Evolutionary conservation across 1,140 invertebrate species (phyloP), one percentile per base, ranked within the genome.

Genomic region (Polypedilum pembai): DNA sequence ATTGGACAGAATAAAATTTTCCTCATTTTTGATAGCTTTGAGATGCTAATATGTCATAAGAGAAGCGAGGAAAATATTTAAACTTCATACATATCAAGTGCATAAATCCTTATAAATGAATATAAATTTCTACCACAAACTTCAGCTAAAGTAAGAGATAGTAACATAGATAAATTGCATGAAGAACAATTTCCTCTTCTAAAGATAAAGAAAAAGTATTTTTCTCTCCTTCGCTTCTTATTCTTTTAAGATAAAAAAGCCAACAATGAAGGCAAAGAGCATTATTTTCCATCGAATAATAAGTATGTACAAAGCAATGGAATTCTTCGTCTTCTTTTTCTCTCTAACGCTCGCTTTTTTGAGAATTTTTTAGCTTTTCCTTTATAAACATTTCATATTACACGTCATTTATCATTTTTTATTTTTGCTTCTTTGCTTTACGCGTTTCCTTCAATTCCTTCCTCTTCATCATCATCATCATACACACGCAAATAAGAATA

Each of bases 331-430:
- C 15, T 56, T n/a, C 12, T 56, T 56, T n/a, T 33, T 33, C 2
- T 33, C 1, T 1, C 24, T 33, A 33, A 33, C 24, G 24, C 24
- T 33, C 24, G 24, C 24, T 33, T 33, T 33, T 33, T 33, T 33
- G 24, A 33, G 24, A 33, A 33, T 3, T 33, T 56, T 56, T 56
- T 56, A 56, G 45, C 45, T 56, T 33, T 33, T 56, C 20, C 18
- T 69, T 69, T 18, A 69, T 69, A 69, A 69, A 69, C 65, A 69
- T 69, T 69, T 69, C 65, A 69, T 69, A 69, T 69, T 69, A 69
- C 65, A 69, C 65, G 20, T 69, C 65, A 69, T 69, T 69, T 69
- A 69, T 69, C 65, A 69, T 69, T 69, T 69, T 69, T 20, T 69
- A 56, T 56, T 56, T 56, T n/a, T n/a, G 45, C n/a, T 56, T 45